Conservation (phyloP, 2,113 vertebrate genomes). For the Labeo catla region DNA sequence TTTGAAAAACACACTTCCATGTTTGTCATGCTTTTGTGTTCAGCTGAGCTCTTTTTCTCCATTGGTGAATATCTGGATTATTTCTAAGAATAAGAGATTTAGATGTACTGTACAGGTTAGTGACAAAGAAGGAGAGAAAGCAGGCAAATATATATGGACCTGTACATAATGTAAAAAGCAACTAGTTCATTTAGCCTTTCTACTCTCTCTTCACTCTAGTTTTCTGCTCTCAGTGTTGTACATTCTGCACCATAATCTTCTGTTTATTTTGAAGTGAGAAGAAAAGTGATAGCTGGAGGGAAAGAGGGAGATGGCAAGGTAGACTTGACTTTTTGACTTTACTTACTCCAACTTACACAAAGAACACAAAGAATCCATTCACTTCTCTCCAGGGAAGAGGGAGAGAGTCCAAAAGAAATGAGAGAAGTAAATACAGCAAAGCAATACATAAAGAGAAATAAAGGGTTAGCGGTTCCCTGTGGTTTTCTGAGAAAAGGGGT, state of each 20-base stretch:
- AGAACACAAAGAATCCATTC: slow-evolving; percentile 29
- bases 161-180: background rate
- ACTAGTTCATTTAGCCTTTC: background rate
- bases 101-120: background rate
- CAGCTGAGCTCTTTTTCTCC: background rate
- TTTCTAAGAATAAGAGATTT: slow-evolving; percentile 5
- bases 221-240: background rate
- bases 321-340: background rate
- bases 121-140: background rate
- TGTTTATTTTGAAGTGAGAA: slow-evolving; percentile 17
- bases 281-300: slow-evolving; percentile 18
- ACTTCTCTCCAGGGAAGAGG: slow-evolving; percentile 18
- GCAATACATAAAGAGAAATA: background rate
- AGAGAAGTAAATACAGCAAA: background rate
- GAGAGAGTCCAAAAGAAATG: background rate
- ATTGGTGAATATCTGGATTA: slow-evolving; percentile 14
- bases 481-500: slow-evolving; percentile 11
- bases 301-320: background rate
- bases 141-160: background rate
- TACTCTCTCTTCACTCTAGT: background rate
- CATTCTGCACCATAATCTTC: background rate
- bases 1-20: background rate
- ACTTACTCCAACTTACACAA: slow-evolving; percentile 8
- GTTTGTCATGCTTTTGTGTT: background rate
- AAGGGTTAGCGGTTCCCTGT: background rate